Conservation (phyloP, 1,140 invertebrate species). For the Lethrus apterus region DNA sequence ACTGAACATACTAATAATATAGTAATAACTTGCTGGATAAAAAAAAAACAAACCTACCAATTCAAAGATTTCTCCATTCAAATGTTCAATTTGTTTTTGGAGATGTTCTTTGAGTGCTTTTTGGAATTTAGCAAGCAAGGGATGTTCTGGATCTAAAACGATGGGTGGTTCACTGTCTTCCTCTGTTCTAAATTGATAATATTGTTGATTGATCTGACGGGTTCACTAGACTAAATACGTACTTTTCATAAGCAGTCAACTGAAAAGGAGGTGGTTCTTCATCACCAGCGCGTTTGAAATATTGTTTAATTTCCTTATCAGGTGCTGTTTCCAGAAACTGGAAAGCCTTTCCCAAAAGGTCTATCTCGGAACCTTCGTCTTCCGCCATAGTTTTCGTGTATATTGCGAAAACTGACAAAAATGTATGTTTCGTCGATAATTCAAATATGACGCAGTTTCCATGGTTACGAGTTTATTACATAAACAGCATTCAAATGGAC, state of each 20-base stretch:
- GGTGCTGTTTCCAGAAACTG: conserved; percentile 4
- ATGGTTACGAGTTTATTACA: too few species aligned
- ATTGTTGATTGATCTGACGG: not conserved
- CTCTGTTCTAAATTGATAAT: conserved; percentile 5
- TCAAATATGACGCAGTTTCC: too few species aligned
- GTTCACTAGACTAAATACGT: too few species aligned
- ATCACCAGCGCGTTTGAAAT: not conserved
- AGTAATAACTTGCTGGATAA: not conserved
- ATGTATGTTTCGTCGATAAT: too few species aligned
- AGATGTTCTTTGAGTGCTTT: conserved; percentile 52
- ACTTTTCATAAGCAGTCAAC: conserved; percentile 3
- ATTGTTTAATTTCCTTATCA: conserved; percentile 4
- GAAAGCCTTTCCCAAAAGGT: not conserved
- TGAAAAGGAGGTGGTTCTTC: conserved; percentile 4
- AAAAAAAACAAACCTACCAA: conserved; percentile 39
- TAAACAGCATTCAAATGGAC: too few species aligned
- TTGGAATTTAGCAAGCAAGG: conserved; percentile 57
- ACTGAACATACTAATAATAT: not conserved
- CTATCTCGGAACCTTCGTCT: not conserved
- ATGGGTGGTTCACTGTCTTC: conserved; percentile 11
- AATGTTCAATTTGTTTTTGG: conserved; percentile 44
- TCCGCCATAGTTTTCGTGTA: conserved; percentile 1
- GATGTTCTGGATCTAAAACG: conserved; percentile 54
- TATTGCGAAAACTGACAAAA: too few species aligned
- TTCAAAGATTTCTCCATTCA: conserved; percentile 51